Evolutionary conservation across 1,140 invertebrate genomes (phyloP).

Genomic region (Diabrotica virgifera): DNA sequence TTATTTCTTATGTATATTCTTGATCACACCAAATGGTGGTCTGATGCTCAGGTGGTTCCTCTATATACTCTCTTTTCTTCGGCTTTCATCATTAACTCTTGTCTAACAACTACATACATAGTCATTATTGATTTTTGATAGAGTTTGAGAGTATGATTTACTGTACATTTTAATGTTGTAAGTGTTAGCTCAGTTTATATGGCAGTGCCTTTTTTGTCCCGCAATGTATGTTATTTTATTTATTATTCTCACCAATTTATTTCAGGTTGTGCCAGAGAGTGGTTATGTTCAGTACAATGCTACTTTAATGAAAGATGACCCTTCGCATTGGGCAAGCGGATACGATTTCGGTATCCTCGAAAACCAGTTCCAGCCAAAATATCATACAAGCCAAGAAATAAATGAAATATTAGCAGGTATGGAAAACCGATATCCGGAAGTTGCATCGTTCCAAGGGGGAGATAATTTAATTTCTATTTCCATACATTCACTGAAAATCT

Average conservation of each 20-base stretch:
- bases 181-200: no score
- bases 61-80: no score
- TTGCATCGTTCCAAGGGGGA: constrained; percentile 61
- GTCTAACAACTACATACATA: no score
- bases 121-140: no score
- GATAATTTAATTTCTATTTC: constrained; percentile 59
- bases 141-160: no score
- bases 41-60: no score
- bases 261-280: constrained; percentile 64
- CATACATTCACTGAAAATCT: constrained; percentile 64
- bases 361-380: constrained; percentile 54
- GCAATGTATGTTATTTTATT: not conserved
- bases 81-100: no score
- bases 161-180: no score
- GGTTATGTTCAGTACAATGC: constrained; percentile 71
- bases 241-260: constrained; percentile 17
- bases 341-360: constrained; percentile 66
- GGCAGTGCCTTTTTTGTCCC: no score
- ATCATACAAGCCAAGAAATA: constrained; percentile 65
- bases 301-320: constrained; percentile 71
- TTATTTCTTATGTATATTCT: no score
- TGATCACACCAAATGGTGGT: no score
- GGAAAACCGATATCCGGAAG: constrained; percentile 60
- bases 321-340: constrained; percentile 72
- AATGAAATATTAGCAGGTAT: constrained; percentile 61